Evolutionary conservation across 2,113 vertebrate genomes (phyloP), one percentile per base, ranked within the genome.

Genomic region (Mus musculus): DNA sequence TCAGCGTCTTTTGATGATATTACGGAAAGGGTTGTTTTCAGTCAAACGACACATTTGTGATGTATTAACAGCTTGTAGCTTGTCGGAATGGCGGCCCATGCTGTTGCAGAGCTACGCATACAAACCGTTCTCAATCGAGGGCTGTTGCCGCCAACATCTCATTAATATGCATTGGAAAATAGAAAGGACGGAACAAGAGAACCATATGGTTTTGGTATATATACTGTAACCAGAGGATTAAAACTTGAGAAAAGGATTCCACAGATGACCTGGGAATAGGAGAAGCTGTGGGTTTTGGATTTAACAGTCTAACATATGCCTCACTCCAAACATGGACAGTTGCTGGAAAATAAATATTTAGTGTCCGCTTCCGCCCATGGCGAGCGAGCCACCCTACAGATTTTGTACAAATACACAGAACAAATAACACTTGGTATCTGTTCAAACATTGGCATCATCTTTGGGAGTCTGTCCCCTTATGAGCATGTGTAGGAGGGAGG

Each of bases 301-400:
- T 97, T 96, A 97, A 96, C 95, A 95, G 96, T 97, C 94, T 97
- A 97, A 98, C 98, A 98, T 88, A 95, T 98, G 98, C 97, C 97
- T 98, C 95, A 90, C 90, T 77, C 95, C 97, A 98, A 98, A 98
- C 97, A 98, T 93, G 96, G 84, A 97, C 86, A 97, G 96, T 97
- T 98, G 97, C 98, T 98, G 90, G 97, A 98, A 98, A 98, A 98
- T 98, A 98, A 98, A 98, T 98, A 98, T 97, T 98, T 98, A 95
- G 96, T 93, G 97, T 98, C 97, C 97, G 95, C 96, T 97, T 98
- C 95, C 97, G 98, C 97, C 97, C 96, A 93, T 59, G 97, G 59
- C 24, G 97, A 98, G 97, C 98, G 91, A 97, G 90, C 86, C 95
- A 96, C 94, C 93, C 91, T 95, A 97, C 77, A 63, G 2, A 96